phyloP scores from a whole-genome alignment of 2,888 invertebrate species.

The Megalurothrips usitatus region DNA sequence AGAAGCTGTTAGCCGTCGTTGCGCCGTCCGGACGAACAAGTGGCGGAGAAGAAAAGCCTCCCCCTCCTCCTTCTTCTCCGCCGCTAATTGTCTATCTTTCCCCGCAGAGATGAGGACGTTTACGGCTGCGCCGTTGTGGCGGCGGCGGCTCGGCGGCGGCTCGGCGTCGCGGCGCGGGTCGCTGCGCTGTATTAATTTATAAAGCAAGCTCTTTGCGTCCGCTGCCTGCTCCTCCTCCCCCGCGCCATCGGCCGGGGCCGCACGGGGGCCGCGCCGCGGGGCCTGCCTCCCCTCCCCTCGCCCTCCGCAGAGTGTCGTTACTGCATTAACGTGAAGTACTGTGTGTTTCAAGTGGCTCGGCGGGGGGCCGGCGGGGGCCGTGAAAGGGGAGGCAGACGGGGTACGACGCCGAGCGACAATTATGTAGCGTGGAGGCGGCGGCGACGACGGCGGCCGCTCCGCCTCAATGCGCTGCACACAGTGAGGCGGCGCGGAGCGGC shows the following conservation, averaged over 20 bases:
- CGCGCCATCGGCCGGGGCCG: neutral
- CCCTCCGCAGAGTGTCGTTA: neutral
- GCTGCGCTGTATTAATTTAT: slow-evolving; percentile 11
- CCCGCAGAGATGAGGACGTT: neutral
- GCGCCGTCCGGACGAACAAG: neutral
- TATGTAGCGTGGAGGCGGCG: neutral
- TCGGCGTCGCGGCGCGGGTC: neutral
- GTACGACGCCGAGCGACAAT: neutral
- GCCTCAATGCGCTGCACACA: no score
- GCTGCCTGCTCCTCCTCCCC: neutral
- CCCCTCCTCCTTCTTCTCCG: no score
- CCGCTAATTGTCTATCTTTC: neutral
- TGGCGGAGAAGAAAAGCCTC: neutral
- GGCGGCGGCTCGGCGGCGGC: neutral
- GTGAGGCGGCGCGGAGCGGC: no score
- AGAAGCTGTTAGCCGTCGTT: slow-evolving; percentile 2
- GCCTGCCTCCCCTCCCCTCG: no score
- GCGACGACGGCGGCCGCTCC: no score
- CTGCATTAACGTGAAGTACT: slow-evolving; percentile 11
- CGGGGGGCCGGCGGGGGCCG: neutral
- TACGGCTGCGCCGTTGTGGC: neutral
- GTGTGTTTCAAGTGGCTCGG: slow-evolving; percentile 6
- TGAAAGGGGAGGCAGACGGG: neutral
- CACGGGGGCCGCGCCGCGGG: no score
- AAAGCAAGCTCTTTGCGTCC: neutral